phyloP scores from a whole-genome alignment of 2,888 invertebrate genomes.

The Serripes groenlandicus region DNA sequence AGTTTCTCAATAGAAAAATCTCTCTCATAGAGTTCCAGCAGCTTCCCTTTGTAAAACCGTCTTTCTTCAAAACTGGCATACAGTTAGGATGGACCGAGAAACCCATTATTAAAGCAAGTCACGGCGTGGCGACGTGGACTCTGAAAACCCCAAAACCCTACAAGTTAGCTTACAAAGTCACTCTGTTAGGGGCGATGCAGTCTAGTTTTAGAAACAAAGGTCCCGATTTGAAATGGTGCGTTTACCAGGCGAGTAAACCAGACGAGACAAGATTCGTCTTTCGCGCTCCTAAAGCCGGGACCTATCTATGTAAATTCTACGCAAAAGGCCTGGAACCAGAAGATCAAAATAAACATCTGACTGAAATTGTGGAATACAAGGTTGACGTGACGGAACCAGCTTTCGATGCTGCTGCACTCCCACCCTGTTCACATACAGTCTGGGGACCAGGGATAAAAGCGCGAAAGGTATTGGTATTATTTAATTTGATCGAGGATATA shows the following conservation, averaged over 20 bases:
- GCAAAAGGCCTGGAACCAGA: conserved; percentile 64
- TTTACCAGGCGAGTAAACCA: conserved; percentile 69
- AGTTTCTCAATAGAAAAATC: conserved; percentile 71
- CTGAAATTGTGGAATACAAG: conserved; percentile 72
- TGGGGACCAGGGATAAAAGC: conserved; percentile 71
- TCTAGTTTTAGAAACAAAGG: conserved; percentile 39
- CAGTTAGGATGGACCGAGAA: conserved; percentile 71
- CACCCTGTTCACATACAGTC: conserved; percentile 69
- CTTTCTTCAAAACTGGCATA: conserved; percentile 68
- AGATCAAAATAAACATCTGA: conserved; percentile 61
- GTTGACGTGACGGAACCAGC: conserved; percentile 68
- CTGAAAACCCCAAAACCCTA: conserved; percentile 66
- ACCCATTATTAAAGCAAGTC: conserved; percentile 65
- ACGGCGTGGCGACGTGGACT: conserved; percentile 70
- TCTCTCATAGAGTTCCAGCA: conserved; percentile 73
- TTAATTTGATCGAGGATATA: too few species aligned
- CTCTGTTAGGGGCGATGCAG: conserved; percentile 36
- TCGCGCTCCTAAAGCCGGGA: conserved; percentile 66
- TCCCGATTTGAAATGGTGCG: conserved; percentile 60
- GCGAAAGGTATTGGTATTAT: conserved; percentile 54
- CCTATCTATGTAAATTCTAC: conserved; percentile 70
- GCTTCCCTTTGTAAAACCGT: conserved; percentile 73
- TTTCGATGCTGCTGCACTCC: conserved; percentile 70
- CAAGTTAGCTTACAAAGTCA: conserved; percentile 68
- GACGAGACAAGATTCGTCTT: conserved; percentile 69